phyloP scores from a whole-genome alignment of 2,797 vertebrate species.

The Centroberyx gerrardi region DNA sequence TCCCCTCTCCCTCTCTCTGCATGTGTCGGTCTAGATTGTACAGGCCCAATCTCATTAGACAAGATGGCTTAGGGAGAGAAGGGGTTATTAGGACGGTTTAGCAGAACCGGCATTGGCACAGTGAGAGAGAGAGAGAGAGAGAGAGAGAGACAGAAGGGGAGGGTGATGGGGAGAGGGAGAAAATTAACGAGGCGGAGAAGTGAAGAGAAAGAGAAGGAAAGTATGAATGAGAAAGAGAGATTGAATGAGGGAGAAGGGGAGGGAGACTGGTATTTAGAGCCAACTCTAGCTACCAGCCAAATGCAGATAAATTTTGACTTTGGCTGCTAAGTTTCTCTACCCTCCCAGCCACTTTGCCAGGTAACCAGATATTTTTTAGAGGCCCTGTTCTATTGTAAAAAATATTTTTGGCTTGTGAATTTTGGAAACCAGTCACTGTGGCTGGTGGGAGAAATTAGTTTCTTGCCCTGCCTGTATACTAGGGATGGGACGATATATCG shows the following conservation, averaged over 20 bases:
- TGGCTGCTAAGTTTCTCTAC: not conserved
- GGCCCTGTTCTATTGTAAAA: not conserved
- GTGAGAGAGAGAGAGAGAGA: constrained; percentile 33
- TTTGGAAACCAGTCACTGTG: not conserved
- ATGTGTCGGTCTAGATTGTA: constrained; percentile 54
- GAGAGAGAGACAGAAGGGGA: constrained; percentile 20
- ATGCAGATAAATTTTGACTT: constrained; percentile 32
- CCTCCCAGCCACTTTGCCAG: constrained; percentile 16
- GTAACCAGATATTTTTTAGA: constrained; percentile 11
- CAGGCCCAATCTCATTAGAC: constrained; percentile 80
- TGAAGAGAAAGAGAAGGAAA: constrained; percentile 25
- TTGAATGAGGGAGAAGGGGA: constrained; percentile 21
- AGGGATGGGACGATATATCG: no score
- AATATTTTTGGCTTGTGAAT: constrained; percentile 1
- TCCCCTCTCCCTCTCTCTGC: constrained; percentile 31
- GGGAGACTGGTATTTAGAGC: constrained; percentile 6
- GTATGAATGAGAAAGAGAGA: constrained; percentile 52
- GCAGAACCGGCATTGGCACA: constrained; percentile 54
- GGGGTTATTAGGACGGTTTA: constrained; percentile 68
- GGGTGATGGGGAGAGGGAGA: not conserved
- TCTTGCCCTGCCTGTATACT: no score
- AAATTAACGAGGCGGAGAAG: constrained; percentile 38
- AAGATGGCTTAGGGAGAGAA: constrained; percentile 69
- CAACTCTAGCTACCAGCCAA: constrained; percentile 33
- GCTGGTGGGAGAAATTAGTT: no score